Conservation (phyloP, 2,888 invertebrate species). For the Heteromyza rotundicornis region DNA sequence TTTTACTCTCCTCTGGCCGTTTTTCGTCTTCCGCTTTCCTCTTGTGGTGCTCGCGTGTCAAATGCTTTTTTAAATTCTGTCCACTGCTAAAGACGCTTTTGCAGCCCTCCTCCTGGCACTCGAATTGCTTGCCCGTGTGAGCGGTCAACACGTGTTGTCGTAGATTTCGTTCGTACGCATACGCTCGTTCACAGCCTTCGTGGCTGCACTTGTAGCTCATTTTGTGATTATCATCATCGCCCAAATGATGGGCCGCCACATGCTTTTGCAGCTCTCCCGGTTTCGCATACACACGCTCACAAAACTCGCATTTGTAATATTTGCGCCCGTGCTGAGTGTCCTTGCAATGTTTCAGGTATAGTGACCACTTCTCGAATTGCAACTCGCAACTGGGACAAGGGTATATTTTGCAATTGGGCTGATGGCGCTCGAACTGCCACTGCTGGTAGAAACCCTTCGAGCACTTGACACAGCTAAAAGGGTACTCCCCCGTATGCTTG, state of each 20-base stretch:
- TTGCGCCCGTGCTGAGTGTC: slow-evolving; percentile 60
- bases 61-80: slow-evolving; percentile 48
- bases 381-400: slow-evolving; percentile 63
- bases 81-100: slow-evolving; percentile 46
- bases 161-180: slow-evolving; percentile 66
- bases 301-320: slow-evolving; percentile 64
- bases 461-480: slow-evolving; percentile 65
- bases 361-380: slow-evolving; percentile 51
- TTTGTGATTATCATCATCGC: slow-evolving; percentile 28
- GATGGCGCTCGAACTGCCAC: slow-evolving; percentile 65
- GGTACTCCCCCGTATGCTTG: slow-evolving; percentile 64
- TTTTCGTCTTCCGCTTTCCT: slow-evolving; percentile 8
- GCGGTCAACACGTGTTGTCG: slow-evolving; percentile 65
- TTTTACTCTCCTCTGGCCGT: not conserved
- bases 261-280: slow-evolving; percentile 65
- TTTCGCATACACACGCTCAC: slow-evolving; percentile 63
- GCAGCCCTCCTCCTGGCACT: slow-evolving; percentile 59
- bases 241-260: slow-evolving; percentile 50
- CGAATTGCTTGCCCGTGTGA: slow-evolving; percentile 64
- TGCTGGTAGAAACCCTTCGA: slow-evolving; percentile 63
- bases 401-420: slow-evolving; percentile 47
- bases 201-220: slow-evolving; percentile 51
- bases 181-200: slow-evolving; percentile 61
- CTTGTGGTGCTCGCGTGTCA: slow-evolving; percentile 38
- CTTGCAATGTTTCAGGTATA: slow-evolving; percentile 48